Evolutionary conservation across 1,140 invertebrate genomes (phyloP), one percentile per base, ranked within the genome.

Genomic region (Rhagoletis pomonella): DNA sequence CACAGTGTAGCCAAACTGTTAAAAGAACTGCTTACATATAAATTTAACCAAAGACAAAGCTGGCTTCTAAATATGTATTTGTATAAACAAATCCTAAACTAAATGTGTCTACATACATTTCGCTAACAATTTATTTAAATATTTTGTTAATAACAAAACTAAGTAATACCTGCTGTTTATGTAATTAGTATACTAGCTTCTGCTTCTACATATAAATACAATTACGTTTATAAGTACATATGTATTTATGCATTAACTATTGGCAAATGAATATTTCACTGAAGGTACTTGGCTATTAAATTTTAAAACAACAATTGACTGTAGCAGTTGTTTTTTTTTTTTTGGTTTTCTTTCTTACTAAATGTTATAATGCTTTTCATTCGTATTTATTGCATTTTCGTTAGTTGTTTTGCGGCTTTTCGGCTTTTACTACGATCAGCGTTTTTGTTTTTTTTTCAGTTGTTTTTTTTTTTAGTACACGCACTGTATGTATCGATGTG

Each of bases 241-340:
- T 55, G 5, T 81, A 81, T 59, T 7, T 59, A 59, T 59, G 12
- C 12, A 12, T 7, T 81, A 81, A 81, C 73, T 81, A 58, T 81
- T 81, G 73, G 73, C 73, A 81, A 81, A 81, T 81, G 44, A 81
- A 81, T 81, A 29, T 81, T 81, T 81, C 73, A 81, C 73, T 58
- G 47, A 81, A 81, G 73, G 73, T 81, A 81, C 47, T 81, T 55
- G 47, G 47, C 47, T 55, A 81, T 50, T 81, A 81, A 81, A 81
- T 19, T 81, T 81, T 55, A 50, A 81, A 81, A 19, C 42, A 81
- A 81, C 73, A 81, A 81, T 81, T 81, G 73, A 81, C 73, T 81
- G 73, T 42, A 81, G 73, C 73, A n/a, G 9, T 55, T 29, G 29
- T 29, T 29, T 29, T 29, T 29, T 29, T 29, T 29, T 29, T 6